Evolutionary conservation across 2,888 invertebrate species (phyloP).

Genomic region (Rotaria socialis): DNA sequence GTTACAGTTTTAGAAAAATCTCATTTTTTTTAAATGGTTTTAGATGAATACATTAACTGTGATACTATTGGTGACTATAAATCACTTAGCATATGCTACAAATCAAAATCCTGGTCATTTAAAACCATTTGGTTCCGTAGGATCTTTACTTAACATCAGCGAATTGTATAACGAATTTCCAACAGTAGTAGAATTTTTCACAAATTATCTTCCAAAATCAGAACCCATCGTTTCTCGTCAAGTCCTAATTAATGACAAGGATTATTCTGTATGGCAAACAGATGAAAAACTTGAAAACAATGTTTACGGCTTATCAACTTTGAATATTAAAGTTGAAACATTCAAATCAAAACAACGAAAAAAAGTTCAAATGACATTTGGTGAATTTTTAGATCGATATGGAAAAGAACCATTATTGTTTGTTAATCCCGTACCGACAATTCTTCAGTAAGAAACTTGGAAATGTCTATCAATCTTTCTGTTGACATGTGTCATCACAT

Average conservation of each 20-base stretch:
- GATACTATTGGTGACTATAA: background rate
- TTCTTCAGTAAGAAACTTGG: slow-evolving; percentile 50
- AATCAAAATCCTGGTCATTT: slow-evolving; percentile 50
- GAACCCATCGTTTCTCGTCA: slow-evolving; percentile 53
- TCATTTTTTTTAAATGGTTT: background rate
- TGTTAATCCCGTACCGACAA: slow-evolving; percentile 53
- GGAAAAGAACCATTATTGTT: slow-evolving; percentile 54
- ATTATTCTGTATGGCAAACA: slow-evolving; percentile 54
- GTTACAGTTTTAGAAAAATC: too few species aligned
- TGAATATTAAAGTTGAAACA: slow-evolving; percentile 53
- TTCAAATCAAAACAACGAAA: slow-evolving; percentile 54
- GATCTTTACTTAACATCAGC: slow-evolving; percentile 50
- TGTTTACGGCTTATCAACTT: slow-evolving; percentile 49
- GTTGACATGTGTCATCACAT: too few species aligned
- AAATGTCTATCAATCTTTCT: too few species aligned
- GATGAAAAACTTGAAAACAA: slow-evolving; percentile 48
- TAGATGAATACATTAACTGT: background rate
- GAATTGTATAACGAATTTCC: slow-evolving; percentile 51
- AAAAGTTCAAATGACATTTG: slow-evolving; percentile 52
- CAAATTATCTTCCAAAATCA: slow-evolving; percentile 50
- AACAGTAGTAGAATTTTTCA: slow-evolving; percentile 51
- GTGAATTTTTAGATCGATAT: slow-evolving; percentile 53
- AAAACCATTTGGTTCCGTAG: slow-evolving; percentile 53
- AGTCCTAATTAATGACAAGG: slow-evolving; percentile 52
- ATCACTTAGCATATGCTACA: background rate